phyloP scores from a whole-genome alignment of 2,797 vertebrate species.

The Emys orbicularis region DNA sequence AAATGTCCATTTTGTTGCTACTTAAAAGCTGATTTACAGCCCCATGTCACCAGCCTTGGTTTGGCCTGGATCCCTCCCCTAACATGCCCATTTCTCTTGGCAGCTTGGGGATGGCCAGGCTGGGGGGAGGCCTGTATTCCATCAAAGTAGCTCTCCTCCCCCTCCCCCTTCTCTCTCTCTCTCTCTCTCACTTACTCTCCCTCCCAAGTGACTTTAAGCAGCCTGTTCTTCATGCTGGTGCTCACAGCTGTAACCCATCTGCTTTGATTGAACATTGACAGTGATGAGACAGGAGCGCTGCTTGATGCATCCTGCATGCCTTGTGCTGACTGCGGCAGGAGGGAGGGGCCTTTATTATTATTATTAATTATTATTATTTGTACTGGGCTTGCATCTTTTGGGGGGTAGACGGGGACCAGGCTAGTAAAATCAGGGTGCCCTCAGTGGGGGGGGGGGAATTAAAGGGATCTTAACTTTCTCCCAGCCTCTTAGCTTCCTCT shows the following conservation, averaged over 20 bases:
- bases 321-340: not conserved
- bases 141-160: not conserved
- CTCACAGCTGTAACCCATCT: conserved; percentile 81
- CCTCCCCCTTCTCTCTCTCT: conserved; percentile 16
- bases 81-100: conserved; percentile 79
- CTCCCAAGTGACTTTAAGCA: conserved; percentile 78
- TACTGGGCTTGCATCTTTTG: not conserved
- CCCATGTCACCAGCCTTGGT: conserved; percentile 73
- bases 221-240: conserved; percentile 77
- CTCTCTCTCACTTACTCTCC: conserved; percentile 43
- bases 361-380: not conserved
- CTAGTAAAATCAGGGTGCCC: not conserved
- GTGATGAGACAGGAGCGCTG: conserved; percentile 57
- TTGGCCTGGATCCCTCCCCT: conserved; percentile 79
- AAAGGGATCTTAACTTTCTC: not conserved
- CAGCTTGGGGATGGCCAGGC: conserved; percentile 65
- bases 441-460: not conserved
- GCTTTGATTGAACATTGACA: conserved; percentile 72
- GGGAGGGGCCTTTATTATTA: rapidly evolving
- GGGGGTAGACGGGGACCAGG: not conserved
- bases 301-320: rapidly evolving
- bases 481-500: not conserved
- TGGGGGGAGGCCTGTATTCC: conserved; percentile 58
- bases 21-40: conserved; percentile 82
- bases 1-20: conserved; percentile 81